These are phyloP conservation scores for Crematogaster levior DNA, from an alignment of 2,888 invertebrate species.

Conservation along the genomic window DNA sequence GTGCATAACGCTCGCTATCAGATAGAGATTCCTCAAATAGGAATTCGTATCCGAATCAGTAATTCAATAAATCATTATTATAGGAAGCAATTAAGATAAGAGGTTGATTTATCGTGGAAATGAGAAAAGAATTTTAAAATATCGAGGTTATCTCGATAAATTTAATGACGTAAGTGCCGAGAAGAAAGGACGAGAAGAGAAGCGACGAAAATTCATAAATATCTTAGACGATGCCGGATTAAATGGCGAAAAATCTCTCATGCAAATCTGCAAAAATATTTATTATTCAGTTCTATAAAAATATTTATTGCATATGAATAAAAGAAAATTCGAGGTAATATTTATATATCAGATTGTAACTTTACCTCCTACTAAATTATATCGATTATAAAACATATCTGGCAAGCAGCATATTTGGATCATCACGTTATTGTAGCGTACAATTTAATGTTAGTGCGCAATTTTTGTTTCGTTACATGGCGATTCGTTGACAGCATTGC, in stretches of 20 bases:
- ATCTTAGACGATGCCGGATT: neutral
- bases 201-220: slow-evolving; percentile 54
- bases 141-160: slow-evolving; percentile 46
- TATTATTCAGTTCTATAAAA: neutral
- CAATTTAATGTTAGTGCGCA: neutral
- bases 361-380: neutral
- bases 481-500: slow-evolving; percentile 20
- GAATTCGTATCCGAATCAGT: neutral
- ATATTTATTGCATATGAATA: neutral
- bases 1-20: neutral
- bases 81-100: slow-evolving; percentile 19
- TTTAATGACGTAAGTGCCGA: slow-evolving; percentile 46
- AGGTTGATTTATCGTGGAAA: neutral
- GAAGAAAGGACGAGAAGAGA: neutral
- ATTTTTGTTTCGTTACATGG: neutral
- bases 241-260: neutral
- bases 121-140: slow-evolving; percentile 39
- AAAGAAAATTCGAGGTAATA: neutral
- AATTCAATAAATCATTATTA: slow-evolving; percentile 13
- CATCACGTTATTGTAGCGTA: neutral
- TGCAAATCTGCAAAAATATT: slow-evolving; percentile 2
- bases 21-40: neutral
- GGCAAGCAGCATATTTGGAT: neutral
- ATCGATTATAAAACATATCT: neutral
- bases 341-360: neutral